phyloP scores from a whole-genome alignment of 2,797 vertebrate species.

The Rhincodon typus region DNA sequence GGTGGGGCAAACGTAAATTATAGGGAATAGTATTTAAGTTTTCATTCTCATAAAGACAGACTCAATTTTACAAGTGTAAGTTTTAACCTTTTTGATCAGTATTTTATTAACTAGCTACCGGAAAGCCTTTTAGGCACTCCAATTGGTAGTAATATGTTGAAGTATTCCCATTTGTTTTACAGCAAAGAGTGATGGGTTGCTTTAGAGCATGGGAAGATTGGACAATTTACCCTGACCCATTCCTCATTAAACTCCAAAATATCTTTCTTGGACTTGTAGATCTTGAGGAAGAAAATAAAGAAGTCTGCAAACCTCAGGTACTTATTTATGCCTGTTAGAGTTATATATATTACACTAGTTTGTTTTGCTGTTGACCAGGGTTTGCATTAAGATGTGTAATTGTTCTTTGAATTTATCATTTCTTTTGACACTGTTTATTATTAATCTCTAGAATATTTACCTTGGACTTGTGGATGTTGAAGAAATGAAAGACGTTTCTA shows the following conservation, averaged over 20 bases:
- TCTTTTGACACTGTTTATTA: neutral
- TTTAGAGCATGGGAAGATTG: conserved; percentile 99
- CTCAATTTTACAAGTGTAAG: neutral
- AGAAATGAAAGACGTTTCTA: neutral
- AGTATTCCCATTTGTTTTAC: conserved; percentile 45
- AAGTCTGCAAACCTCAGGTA: conserved; percentile 33
- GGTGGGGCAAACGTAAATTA: neutral
- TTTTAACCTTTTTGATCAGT: neutral
- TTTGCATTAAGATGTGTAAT: neutral
- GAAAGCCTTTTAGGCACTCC: neutral
- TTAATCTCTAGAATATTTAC: conserved; percentile 22
- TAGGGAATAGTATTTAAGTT: neutral
- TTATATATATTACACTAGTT: neutral
- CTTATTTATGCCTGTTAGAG: neutral
- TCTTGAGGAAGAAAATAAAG: conserved; percentile 72
- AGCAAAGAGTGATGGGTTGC: conserved; percentile 98
- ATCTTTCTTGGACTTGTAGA: conserved; percentile 96
- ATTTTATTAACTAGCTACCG: neutral
- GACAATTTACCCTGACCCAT: conserved; percentile 97
- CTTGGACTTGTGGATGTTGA: conserved; percentile 31
- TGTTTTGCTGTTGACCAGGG: neutral
- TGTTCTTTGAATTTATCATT: conserved; percentile 46
- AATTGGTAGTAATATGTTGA: conserved; percentile 40
- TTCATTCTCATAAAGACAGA: neutral
- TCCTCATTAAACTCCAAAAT: conserved; percentile 96